Evolutionary conservation across 2,888 invertebrate genomes (phyloP), one percentile per base, ranked within the genome.

Genomic region (Acrobeloides nanus): DNA sequence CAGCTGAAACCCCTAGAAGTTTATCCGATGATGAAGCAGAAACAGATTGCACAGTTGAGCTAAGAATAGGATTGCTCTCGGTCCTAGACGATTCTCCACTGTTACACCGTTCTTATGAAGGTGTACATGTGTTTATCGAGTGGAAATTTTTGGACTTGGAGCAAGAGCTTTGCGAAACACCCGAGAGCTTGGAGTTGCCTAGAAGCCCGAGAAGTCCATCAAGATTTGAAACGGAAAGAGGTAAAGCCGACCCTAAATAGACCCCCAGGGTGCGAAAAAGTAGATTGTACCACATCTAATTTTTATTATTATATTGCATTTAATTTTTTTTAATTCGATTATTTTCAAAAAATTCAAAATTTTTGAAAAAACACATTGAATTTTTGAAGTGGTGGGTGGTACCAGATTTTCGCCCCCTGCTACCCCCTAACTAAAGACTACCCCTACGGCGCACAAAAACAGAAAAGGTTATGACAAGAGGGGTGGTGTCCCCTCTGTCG

Each of bases 131-230:
- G 18, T 59, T 61, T 33, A 42, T 59, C 25, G 59, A 59, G 38
- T 59, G 59, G 59, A 61, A 49, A 24, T 58, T 62, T 34, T 51
- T 62, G 29, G 62, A 62, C 40, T 55, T 62, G 32, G 33, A 38
- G 7, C 48, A 48, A 21, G 53, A 55, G 6, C 39, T 46, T 10
- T 63, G 61, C 33, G 59, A 49, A 39, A 55, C 55, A 15, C 40
- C 47, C 3, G 24, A 33, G 20, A 32, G 37, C 8, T 26, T 57
- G 18, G 31, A 45, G 17, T 43, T 62, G 15, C 61, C 61, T 1
- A 32, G 51, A 15, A 49, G 38, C 10, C 10, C 49, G 10, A 44
- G 41, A 12, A 46, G 47, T 8, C 34, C 45, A 1, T 33, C 40
- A 7, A 44, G 46, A 37, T 48, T 59, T 23, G 55, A 50, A 10